phyloP scores from a whole-genome alignment of 2,888 invertebrate genomes.

The Gasteruption jaculator region DNA sequence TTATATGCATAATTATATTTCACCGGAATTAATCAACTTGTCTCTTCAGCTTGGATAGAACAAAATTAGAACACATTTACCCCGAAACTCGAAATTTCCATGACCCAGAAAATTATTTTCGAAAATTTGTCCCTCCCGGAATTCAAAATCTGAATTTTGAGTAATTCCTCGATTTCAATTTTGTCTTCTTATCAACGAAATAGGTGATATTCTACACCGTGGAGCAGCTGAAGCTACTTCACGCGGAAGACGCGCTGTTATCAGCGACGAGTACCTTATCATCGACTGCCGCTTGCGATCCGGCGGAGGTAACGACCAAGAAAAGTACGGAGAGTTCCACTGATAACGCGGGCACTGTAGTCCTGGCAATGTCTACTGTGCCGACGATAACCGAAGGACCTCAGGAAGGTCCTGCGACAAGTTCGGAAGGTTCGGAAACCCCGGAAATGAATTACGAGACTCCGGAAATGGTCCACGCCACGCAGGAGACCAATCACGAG shows the following conservation, averaged over 20 bases:
- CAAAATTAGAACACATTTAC: not conserved
- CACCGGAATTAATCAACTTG: too few relatives aligned
- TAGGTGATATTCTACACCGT: constrained; percentile 45
- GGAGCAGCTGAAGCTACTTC: constrained; percentile 36
- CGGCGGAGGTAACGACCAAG: not conserved
- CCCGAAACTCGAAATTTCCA: too few relatives aligned
- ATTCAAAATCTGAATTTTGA: too few relatives aligned
- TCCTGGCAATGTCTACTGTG: constrained; percentile 2
- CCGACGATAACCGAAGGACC: constrained; percentile 18
- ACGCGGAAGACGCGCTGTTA: constrained; percentile 28
- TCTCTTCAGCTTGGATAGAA: not conserved
- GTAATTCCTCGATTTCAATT: too few relatives aligned
- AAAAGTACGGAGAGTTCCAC: too few relatives aligned
- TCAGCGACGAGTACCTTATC: constrained; percentile 10
- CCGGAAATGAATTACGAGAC: constrained; percentile 35
- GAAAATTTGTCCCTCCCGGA: too few relatives aligned
- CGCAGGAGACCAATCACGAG: constrained; percentile 28
- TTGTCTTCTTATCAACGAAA: too few relatives aligned
- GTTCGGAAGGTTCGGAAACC: constrained; percentile 35
- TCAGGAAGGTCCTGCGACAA: constrained; percentile 34
- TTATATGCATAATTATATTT: constrained; percentile 1
- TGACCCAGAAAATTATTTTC: too few relatives aligned
- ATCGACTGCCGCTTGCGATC: not conserved
- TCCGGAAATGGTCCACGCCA: constrained; percentile 23
- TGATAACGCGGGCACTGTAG: constrained; percentile 7